A percentile compares a stretch with the other conserved stretches of the same genome.
phyloP scores from a whole-genome alignment of 2,113 vertebrate genomes.

The Gobiocypris rarus region DNA sequence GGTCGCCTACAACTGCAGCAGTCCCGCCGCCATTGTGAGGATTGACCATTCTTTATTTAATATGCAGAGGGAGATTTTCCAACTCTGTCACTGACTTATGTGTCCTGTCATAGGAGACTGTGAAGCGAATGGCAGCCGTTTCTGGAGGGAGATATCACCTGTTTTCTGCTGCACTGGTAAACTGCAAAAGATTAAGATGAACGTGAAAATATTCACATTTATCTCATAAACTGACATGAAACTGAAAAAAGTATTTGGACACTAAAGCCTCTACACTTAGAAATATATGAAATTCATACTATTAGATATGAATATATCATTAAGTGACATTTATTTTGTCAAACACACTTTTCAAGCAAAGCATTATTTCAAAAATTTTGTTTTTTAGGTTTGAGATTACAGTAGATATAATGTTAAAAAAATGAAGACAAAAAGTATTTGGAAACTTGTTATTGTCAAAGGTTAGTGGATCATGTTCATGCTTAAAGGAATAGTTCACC shows the following conservation, averaged over 20 bases:
- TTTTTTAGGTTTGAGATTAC: too few species aligned
- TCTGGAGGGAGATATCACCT: conserved; percentile 76
- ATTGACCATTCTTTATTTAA: neutral
- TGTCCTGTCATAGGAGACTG: conserved; percentile 63
- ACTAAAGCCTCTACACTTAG: neutral
- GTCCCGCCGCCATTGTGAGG: conserved; percentile 72
- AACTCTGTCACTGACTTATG: neutral
- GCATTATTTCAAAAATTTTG: too few species aligned
- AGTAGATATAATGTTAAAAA: too few species aligned
- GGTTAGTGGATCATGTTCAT: neutral
- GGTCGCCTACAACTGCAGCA: conserved; percentile 73
- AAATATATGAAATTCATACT: neutral
- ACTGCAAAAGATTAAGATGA: neutral
- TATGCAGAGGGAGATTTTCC: neutral
- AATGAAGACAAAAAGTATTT: too few species aligned
- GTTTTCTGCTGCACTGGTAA: conserved; percentile 75
- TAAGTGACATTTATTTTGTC: neutral
- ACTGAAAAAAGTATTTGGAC: neutral
- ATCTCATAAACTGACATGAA: neutral
- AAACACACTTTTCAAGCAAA: neutral
- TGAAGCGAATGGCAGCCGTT: conserved; percentile 73
- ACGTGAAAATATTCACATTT: neutral
- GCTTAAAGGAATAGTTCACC: neutral
- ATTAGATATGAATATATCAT: neutral
- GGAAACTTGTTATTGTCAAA: neutral